These are phyloP conservation scores for Horisme vitalbata DNA, from an alignment of 2,888 invertebrate species.

Conservation along the genomic window DNA sequence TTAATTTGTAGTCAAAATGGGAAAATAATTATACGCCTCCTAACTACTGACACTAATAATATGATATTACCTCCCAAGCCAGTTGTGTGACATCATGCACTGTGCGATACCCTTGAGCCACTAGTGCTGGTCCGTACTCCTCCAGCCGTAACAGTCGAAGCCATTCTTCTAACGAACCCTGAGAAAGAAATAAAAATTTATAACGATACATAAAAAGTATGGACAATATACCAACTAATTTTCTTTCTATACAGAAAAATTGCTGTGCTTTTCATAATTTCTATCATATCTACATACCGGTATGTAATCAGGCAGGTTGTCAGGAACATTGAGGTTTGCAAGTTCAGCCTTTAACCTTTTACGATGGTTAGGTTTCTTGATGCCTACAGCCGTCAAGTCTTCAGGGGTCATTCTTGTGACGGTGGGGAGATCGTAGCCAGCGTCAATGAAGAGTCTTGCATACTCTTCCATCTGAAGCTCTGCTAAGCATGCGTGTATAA, in stretches of 20 bases:
- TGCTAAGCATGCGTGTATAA: slow-evolving; percentile 96
- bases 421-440: slow-evolving; percentile 98
- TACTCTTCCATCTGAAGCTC: slow-evolving; percentile 98
- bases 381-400: slow-evolving; percentile 93
- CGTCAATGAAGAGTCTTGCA: slow-evolving; percentile 94
- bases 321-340: slow-evolving; percentile 95
- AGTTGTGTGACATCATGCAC: slow-evolving; percentile 97
- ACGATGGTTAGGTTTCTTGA: slow-evolving; percentile 98
- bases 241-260: neutral
- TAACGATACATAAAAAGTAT: neutral
- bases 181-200: slow-evolving; percentile 21
- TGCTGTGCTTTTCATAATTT: neutral
- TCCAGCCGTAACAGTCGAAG: slow-evolving; percentile 93
- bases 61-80: slow-evolving; percentile 92
- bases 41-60: too few species aligned
- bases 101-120: slow-evolving; percentile 96
- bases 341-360: slow-evolving; percentile 98
- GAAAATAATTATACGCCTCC: too few species aligned
- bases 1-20: too few species aligned
- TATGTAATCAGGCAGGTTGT: slow-evolving; percentile 97
- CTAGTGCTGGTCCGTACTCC: slow-evolving; percentile 95
- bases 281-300: slow-evolving; percentile 84
- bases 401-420: slow-evolving; percentile 99
- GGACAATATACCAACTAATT: neutral
- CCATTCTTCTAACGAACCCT: slow-evolving; percentile 98